phyloP scores from a whole-genome alignment of 92 coral and sea anemone genomes.

The Palythoa grandiflora region DNA sequence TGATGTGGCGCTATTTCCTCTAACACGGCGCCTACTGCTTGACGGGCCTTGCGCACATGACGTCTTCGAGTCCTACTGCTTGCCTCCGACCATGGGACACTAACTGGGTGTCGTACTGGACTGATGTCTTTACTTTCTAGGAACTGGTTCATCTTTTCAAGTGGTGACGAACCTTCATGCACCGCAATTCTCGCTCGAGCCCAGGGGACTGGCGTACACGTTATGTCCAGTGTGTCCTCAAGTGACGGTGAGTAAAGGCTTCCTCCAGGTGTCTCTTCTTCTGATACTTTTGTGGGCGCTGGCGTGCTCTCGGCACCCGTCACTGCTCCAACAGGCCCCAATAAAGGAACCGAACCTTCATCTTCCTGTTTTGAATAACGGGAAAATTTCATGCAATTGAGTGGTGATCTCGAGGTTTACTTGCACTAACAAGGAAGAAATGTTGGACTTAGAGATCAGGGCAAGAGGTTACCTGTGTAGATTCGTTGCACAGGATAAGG shows the following conservation, averaged over 20 bases:
- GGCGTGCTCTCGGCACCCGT: conserved; percentile 38
- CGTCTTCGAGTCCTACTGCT: conserved; percentile 57
- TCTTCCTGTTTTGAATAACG: conserved; percentile 51
- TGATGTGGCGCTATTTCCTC: conserved; percentile 69
- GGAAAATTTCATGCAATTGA: conserved; percentile 45
- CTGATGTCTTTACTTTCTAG: conserved; percentile 64
- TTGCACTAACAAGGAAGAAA: background rate
- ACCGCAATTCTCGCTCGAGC: conserved; percentile 44
- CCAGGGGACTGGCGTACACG: conserved; percentile 54
- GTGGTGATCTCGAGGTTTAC: conserved; percentile 5
- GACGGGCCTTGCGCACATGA: conserved; percentile 69
- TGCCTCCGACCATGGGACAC: conserved; percentile 61
- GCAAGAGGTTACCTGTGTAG: conserved; percentile 15
- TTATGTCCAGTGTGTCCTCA: conserved; percentile 53
- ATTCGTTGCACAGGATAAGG: conserved; percentile 4
- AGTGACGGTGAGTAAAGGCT: conserved; percentile 57
- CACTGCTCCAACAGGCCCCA: conserved; percentile 44
- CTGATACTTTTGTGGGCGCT: conserved; percentile 52
- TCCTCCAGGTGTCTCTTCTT: conserved; percentile 52
- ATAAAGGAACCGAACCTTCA: conserved; percentile 34
- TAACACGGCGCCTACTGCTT: conserved; percentile 66
- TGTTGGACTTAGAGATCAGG: conserved; percentile 14
- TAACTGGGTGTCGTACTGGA: conserved; percentile 57
- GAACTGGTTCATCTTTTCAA: conserved; percentile 62
- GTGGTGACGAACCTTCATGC: conserved; percentile 57